Percentiles rank a stretch among this genome's conserved stretches.
phyloP scores from a whole-genome alignment of 2,113 vertebrate genomes.

The Stigmatopora nigra region DNA sequence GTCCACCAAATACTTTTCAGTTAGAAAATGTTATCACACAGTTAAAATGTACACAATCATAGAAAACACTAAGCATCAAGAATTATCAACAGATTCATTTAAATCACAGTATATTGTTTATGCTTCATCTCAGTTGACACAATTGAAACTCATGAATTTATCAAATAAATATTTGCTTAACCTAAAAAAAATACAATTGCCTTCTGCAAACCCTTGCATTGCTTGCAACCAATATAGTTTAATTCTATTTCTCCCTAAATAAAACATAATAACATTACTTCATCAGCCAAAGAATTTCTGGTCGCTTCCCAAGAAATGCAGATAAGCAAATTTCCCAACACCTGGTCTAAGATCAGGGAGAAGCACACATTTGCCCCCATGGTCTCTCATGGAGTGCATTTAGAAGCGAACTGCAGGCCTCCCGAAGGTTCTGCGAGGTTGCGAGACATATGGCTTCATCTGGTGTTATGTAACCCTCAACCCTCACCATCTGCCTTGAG shows the following conservation, averaged over 20 bases:
- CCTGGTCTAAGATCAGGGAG: slow-evolving; percentile 64
- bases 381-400: slow-evolving; percentile 52
- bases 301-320: slow-evolving; percentile 36
- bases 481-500: slow-evolving; percentile 69
- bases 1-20: neutral
- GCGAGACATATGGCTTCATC: slow-evolving; percentile 71
- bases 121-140: too few species aligned
- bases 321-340: slow-evolving; percentile 56
- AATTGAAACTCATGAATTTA: too few species aligned
- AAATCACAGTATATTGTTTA: too few species aligned
- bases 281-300: slow-evolving; percentile 21
- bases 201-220: neutral
- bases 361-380: slow-evolving; percentile 48
- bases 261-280: slow-evolving; percentile 23
- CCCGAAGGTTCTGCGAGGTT: slow-evolving; percentile 64
- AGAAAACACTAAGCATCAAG: too few species aligned
- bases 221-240: slow-evolving; percentile 2
- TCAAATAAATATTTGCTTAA: too few species aligned
- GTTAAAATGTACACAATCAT: too few species aligned
- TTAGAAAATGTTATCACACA: too few species aligned
- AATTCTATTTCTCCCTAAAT: slow-evolving; percentile 3
- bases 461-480: slow-evolving; percentile 68
- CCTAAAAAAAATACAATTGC: too few species aligned
- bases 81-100: too few species aligned
- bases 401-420: slow-evolving; percentile 46